Evolutionary conservation across 2,888 invertebrate species (phyloP).

Genomic region (Autographa pulchrina): DNA sequence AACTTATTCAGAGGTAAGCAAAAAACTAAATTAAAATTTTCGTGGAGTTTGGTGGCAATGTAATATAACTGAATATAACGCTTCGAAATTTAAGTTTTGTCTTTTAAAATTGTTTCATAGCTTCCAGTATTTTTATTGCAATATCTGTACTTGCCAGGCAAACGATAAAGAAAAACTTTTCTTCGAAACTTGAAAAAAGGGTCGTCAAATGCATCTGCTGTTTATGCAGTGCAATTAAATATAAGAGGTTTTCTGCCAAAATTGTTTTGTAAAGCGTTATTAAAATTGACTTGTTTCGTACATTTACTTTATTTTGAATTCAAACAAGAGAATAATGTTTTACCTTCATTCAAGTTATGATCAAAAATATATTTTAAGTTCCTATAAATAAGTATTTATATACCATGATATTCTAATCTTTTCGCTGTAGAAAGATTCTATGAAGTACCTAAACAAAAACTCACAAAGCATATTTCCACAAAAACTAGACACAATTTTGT

Average conservation of each 20-base stretch:
- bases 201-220: conserved; percentile 52
- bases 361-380: no score
- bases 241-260: background rate
- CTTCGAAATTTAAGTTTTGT: background rate
- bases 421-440: no score
- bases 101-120: background rate
- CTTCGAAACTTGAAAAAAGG: conserved; percentile 39
- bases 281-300: background rate
- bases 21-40: background rate
- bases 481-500: no score
- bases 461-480: no score
- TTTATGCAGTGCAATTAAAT: conserved; percentile 45
- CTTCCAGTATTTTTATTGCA: background rate
- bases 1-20: conserved; percentile 30
- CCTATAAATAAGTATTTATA: no score
- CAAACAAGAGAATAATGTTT: no score
- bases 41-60: background rate
- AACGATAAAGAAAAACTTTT: conserved; percentile 31
- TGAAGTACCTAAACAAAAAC: no score
- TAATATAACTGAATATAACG: background rate
- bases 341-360: no score
- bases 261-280: conserved; percentile 21
- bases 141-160: conserved; percentile 13
- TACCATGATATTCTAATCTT: no score
- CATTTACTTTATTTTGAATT: no score